A percentile compares a stretch with the other conserved stretches of the same genome.
Conservation (phyloP, 2,797 vertebrate species). For the Anomalospiza imberbis region DNA sequence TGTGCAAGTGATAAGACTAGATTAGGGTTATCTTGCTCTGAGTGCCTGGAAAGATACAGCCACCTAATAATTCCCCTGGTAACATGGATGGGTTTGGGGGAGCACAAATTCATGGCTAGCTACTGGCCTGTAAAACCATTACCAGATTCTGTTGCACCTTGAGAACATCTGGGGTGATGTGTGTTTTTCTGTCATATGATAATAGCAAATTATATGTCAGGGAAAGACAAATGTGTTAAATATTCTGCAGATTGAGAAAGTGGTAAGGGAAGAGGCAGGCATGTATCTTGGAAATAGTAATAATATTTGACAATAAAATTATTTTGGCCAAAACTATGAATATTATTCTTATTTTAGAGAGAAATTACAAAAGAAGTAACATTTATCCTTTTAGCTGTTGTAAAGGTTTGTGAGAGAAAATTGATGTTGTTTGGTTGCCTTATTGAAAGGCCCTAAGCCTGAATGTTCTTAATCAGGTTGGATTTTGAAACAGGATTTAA, state of each 20-base stretch:
- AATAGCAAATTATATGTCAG: slow-evolving; percentile 34
- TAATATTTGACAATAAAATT: not conserved
- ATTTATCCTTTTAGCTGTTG: not conserved
- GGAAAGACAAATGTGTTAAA: slow-evolving; percentile 42
- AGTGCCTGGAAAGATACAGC: slow-evolving; percentile 71
- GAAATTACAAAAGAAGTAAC: not conserved
- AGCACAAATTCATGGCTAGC: slow-evolving; percentile 60
- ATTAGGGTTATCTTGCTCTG: slow-evolving; percentile 78
- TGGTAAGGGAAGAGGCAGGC: not conserved
- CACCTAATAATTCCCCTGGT: slow-evolving; percentile 80
- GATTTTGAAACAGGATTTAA: slow-evolving; percentile 11
- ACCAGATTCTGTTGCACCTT: slow-evolving; percentile 18
- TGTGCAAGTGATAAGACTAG: slow-evolving; percentile 79
- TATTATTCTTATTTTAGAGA: not conserved
- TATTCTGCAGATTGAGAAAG: not conserved
- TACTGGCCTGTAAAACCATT: slow-evolving; percentile 38
- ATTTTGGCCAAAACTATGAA: not conserved
- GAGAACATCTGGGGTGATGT: slow-evolving; percentile 39
- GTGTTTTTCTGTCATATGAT: not conserved
- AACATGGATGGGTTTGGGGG: slow-evolving; percentile 62
- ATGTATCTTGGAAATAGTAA: not conserved
- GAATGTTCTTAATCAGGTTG: not conserved
- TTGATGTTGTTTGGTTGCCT: not conserved
- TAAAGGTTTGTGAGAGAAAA: not conserved
- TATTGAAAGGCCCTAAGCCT: not conserved